Evolutionary conservation across 2,797 vertebrate genomes (phyloP).

Genomic region (Telmatherina bonti): DNA sequence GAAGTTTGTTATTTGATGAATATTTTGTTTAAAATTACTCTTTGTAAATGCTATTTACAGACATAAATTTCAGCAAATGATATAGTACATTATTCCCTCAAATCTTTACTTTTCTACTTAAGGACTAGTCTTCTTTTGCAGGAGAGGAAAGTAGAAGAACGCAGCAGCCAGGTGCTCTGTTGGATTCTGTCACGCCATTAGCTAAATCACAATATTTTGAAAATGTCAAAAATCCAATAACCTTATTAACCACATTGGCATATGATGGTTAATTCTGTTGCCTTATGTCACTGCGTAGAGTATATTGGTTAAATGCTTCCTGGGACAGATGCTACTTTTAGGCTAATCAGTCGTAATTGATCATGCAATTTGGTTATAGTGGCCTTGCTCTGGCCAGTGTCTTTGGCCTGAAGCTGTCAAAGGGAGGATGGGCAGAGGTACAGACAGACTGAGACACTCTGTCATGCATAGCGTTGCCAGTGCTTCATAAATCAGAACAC

Average conservation of each 20-base stretch:
- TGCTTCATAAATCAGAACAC: conserved; percentile 44
- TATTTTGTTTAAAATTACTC: conserved; percentile 37
- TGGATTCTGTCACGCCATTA: conserved; percentile 70
- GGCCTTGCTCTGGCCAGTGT: conserved; percentile 75
- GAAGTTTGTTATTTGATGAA: conserved; percentile 51
- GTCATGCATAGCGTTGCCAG: conserved; percentile 42
- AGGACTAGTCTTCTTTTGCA: background rate
- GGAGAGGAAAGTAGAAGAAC: conserved; percentile 23
- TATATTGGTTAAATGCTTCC: conserved; percentile 85
- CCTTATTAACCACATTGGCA: conserved; percentile 77
- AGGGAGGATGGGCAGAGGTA: conserved; percentile 32
- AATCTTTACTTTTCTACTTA: conserved; percentile 5
- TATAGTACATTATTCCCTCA: background rate
- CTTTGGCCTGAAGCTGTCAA: conserved; percentile 69
- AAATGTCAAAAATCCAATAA: conserved; percentile 83
- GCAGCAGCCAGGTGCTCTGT: conserved; percentile 62
- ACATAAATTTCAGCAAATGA: background rate
- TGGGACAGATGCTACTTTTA: conserved; percentile 85
- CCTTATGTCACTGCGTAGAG: conserved; percentile 77
- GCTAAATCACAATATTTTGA: conserved; percentile 73
- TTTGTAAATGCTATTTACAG: conserved; percentile 29
- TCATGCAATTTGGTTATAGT: conserved; percentile 83
- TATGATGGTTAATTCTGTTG: conserved; percentile 81
- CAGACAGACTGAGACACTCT: conserved; percentile 42
- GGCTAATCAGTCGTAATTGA: conserved; percentile 85